Base-by-base conservation (phyloP, 2,888 invertebrate genomes). In the Polydrusus cervinus region DNA sequence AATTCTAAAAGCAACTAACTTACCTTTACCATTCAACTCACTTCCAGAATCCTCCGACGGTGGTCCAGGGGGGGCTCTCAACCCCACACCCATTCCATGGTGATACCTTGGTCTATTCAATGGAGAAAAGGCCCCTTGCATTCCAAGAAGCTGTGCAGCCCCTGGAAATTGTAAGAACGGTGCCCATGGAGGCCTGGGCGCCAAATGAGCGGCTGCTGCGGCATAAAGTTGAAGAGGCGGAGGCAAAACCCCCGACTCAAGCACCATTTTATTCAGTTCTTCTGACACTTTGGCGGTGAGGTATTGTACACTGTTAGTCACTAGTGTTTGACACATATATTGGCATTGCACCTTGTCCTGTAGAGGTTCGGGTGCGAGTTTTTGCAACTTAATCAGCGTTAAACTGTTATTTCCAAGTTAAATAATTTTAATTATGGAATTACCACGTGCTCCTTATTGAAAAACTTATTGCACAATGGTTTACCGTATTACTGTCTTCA, bases 211-310 rank as follows among this genome's bases (percentile, higher is more conserved):
- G 82, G 92, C 92, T 85, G 92, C 92, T 83, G 92, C 92, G 86
- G 92, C 93, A 81, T 92, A 88, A 84, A 92, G 92, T 86, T 93
- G 87, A 83, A 92, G 92, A 84, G 92, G 92, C 86, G 92, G 91
- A 88, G 93, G 93, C 88, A 93, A 87, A 81, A 91, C 92, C 77
- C 85, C 88, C 86, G 86, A 85, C 85, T 92, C 92, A 85, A 92
- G 87, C 88, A 92, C 92, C 92, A 92, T 92, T 82, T 85, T 87
- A 30, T 77, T 72, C 10, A 74, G 40, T 38, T 77, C 74, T 34
- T 73, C 68, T 73, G 77, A 79, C 81, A 81, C 79, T 80, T 81
- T 81, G 81, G 71, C 71, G 57, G 70, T 57, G 51, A 62, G 51
- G 18, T 18, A 18, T 47, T 62, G 49, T 9, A 25, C 70, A 49